phyloP scores from a whole-genome alignment of 1,140 invertebrate genomes.

The Megalopta genalis region DNA sequence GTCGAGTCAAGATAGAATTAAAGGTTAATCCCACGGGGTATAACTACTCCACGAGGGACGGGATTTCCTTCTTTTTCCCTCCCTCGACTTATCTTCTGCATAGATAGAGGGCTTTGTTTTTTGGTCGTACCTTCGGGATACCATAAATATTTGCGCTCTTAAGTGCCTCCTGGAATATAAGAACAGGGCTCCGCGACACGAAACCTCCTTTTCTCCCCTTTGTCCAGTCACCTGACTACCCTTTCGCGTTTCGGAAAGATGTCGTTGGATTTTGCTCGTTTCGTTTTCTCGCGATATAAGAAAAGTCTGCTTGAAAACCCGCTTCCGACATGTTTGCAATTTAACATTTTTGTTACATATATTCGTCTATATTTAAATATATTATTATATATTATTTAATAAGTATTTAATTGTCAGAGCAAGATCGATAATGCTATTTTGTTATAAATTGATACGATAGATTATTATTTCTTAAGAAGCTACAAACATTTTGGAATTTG shows the following conservation, averaged over 20 bases:
- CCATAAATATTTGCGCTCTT: slow-evolving; percentile 77
- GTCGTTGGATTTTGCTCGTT: background rate
- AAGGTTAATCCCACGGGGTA: slow-evolving; percentile 78
- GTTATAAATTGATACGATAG: no score
- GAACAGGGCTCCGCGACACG: slow-evolving; percentile 43
- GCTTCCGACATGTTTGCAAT: no score
- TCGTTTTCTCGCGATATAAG: background rate
- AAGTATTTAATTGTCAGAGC: no score
- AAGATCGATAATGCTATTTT: no score
- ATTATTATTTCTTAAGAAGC: no score
- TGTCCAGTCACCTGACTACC: background rate
- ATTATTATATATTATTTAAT: no score
- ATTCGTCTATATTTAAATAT: no score
- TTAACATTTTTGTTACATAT: no score
- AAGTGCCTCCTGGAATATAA: slow-evolving; percentile 71
- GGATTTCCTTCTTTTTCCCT: slow-evolving; percentile 27
- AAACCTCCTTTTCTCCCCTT: background rate
- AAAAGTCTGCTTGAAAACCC: no score
- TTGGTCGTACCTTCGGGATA: slow-evolving; percentile 65
- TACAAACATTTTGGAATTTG: no score
- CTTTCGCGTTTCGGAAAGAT: background rate
- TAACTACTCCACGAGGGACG: slow-evolving; percentile 57
- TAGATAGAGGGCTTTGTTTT: slow-evolving; percentile 71
- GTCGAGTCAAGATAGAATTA: slow-evolving; percentile 77
- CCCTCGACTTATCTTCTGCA: slow-evolving; percentile 48